These are phyloP conservation scores for Cyrtodaria siliqua DNA, from an alignment of 2,888 invertebrate species.

Conservation along the genomic window DNA sequence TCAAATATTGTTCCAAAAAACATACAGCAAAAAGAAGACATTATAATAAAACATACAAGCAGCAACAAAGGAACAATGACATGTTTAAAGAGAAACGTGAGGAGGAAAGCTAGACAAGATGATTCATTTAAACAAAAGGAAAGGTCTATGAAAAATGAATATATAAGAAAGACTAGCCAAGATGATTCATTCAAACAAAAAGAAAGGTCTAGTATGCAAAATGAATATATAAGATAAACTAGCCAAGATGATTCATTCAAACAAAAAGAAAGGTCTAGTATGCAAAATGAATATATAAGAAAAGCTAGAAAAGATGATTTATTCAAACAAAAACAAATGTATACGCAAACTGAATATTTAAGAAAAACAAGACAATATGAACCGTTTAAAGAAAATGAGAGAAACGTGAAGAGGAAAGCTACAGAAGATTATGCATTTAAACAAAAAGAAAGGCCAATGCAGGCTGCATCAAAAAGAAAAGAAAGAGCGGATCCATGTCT, in stretches of 20 bases:
- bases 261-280: slow-evolving; percentile 13
- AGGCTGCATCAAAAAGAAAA: too few species aligned
- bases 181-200: not conserved
- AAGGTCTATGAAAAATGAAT: not conserved
- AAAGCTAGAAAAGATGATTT: not conserved
- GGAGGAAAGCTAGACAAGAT: not conserved
- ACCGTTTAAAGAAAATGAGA: too few species aligned
- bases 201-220: too few species aligned
- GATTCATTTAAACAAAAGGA: too few species aligned
- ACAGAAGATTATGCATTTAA: slow-evolving; percentile 3
- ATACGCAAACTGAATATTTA: too few species aligned
- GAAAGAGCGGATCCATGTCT: too few species aligned
- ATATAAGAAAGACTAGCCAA: slow-evolving; percentile 4
- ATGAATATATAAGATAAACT: not conserved
- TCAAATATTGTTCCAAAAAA: too few species aligned
- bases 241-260: not conserved
- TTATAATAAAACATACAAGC: too few species aligned
- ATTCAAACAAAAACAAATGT: too few species aligned
- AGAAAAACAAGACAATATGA: too few species aligned
- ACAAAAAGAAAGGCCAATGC: not conserved
- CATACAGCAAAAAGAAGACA: too few species aligned
- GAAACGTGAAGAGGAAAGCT: slow-evolving; percentile 1
- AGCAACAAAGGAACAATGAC: too few species aligned
- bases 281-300: not conserved
- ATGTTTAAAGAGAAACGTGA: not conserved